A percentile compares a stretch with the other conserved stretches of the same genome.
These are phyloP conservation scores for Perca schrenkii DNA, from an alignment of 2,113 vertebrate genomes.

Conservation along the genomic window DNA sequence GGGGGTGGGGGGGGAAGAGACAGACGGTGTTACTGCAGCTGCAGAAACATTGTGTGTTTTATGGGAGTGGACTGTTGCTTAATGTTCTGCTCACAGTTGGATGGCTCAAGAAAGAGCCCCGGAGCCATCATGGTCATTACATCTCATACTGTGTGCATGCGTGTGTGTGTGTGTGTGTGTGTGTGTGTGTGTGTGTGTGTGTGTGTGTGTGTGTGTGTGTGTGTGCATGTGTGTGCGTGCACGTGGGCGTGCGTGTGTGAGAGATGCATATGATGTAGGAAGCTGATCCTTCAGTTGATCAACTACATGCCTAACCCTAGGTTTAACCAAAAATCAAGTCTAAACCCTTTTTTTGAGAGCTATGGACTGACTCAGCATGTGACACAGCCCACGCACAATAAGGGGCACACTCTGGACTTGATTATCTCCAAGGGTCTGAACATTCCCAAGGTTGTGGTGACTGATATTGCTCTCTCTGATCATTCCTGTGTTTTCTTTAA, in stretches of 20 bases:
- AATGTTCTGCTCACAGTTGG: constrained; percentile 60
- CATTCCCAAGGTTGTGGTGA: no score
- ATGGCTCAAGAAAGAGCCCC: constrained; percentile 45
- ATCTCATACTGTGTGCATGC: constrained; percentile 31
- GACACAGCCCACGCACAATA: no score
- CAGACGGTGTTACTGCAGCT: constrained; percentile 61
- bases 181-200: not conserved
- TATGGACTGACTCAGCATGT: no score
- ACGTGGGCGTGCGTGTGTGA: not conserved
- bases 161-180: constrained; percentile 38
- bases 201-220: constrained; percentile 12
- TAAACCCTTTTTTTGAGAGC: no score
- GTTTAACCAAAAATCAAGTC: not conserved
- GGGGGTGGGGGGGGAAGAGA: not conserved
- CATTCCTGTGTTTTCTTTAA: no score
- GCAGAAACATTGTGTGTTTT: constrained; percentile 52
- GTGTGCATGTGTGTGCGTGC: not conserved
- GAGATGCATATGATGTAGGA: not conserved
- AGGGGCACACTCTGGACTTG: no score
- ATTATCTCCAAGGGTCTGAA: no score
- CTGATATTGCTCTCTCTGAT: no score
- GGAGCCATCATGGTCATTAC: constrained; percentile 52
- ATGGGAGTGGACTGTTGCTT: constrained; percentile 59
- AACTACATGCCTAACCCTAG: not conserved
- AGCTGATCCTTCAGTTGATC: not conserved